Conservation (phyloP, 2,888 invertebrate species). For the Drosophila phalerata region DNA sequence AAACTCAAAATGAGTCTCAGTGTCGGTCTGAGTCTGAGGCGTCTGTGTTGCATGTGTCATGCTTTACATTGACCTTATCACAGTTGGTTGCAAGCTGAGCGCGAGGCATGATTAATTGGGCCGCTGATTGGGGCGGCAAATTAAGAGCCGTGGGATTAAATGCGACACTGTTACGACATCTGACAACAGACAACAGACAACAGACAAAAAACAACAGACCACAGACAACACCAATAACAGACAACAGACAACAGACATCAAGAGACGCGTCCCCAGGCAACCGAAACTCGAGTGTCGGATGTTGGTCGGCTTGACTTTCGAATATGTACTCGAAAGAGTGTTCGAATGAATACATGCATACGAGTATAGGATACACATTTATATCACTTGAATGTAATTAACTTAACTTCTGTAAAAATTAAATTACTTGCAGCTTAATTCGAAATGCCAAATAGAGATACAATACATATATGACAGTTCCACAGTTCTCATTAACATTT, state of each 20-base stretch:
- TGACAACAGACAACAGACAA: slow-evolving; percentile 7
- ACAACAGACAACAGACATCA: slow-evolving; percentile 4
- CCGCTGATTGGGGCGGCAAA: slow-evolving; percentile 40
- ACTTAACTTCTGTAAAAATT: slow-evolving; percentile 10
- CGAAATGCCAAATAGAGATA: neutral
- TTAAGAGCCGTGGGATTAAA: slow-evolving; percentile 33
- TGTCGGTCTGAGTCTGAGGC: neutral
- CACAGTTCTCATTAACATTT: neutral
- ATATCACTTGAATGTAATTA: slow-evolving; percentile 22
- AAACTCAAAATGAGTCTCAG: neutral
- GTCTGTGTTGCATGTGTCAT: neutral
- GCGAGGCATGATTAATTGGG: slow-evolving; percentile 47
- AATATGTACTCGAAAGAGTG: slow-evolving; percentile 14
- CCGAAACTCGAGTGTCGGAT: slow-evolving; percentile 11
- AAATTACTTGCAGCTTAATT: slow-evolving; percentile 17
- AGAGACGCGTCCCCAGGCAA: slow-evolving; percentile 18
- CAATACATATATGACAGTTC: neutral
- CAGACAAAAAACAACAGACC: slow-evolving; percentile 6
- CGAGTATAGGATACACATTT: neutral
- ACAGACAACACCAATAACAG: slow-evolving; percentile 7
- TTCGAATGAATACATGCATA: neutral
- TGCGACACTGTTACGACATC: slow-evolving; percentile 39
- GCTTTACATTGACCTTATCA: slow-evolving; percentile 28
- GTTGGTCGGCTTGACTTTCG: slow-evolving; percentile 30
- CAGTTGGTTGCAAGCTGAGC: slow-evolving; percentile 12